Percentiles rank a stretch among this genome's conserved stretches.
phyloP scores from a whole-genome alignment of 2,797 vertebrate species.

The Cryptoblepharus egeriae region DNA sequence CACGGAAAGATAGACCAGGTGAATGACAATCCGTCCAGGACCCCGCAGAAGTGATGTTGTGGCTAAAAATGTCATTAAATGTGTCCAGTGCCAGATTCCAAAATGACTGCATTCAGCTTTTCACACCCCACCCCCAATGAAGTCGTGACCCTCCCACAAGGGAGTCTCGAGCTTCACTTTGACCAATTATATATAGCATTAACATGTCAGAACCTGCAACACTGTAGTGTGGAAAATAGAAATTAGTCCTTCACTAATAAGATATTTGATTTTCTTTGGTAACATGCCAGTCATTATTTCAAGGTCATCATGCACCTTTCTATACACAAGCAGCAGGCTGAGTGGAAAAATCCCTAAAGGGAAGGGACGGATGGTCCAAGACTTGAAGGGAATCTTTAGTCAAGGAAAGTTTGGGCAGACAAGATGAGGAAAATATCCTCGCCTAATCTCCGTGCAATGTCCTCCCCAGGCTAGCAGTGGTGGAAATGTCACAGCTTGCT shows the following conservation, averaged over 20 bases:
- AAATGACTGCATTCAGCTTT: no score
- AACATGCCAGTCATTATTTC: background rate
- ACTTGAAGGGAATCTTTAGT: constrained; percentile 14
- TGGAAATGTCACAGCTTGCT: constrained; percentile 9
- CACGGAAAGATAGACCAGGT: no score
- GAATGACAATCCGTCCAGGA: no score
- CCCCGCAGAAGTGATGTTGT: no score
- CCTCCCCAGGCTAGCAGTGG: background rate
- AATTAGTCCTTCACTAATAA: background rate
- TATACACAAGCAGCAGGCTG: accelerated
- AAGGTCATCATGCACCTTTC: background rate
- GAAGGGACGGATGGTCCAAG: background rate
- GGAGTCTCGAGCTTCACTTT: no score
- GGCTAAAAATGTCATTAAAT: no score
- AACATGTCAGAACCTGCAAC: background rate
- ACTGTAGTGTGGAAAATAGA: background rate
- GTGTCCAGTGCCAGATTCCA: no score
- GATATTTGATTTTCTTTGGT: no score
- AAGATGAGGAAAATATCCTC: background rate
- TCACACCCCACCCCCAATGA: no score
- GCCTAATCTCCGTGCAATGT: background rate
- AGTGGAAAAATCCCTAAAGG: accelerated
- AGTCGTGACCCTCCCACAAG: no score
- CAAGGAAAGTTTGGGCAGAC: constrained; percentile 21
- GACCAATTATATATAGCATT: no score